phyloP scores from a whole-genome alignment of 2,113 vertebrate species.

The Brachypteracias leptosomus region DNA sequence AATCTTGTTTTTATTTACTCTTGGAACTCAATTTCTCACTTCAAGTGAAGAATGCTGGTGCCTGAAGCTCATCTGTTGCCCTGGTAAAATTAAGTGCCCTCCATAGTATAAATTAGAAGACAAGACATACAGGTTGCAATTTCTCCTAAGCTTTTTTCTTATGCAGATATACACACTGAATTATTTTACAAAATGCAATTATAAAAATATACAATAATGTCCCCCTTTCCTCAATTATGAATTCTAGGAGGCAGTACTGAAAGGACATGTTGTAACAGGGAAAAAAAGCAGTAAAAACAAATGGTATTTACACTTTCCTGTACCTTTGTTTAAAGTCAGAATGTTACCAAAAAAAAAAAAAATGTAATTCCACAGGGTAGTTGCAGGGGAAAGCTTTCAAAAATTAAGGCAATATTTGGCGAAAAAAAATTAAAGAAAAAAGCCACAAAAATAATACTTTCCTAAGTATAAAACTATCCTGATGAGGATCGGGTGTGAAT shows the following conservation, averaged over 20 bases:
- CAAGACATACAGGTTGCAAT: slow-evolving; percentile 61
- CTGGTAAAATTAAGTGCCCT: slow-evolving; percentile 78
- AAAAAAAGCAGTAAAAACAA: not conserved
- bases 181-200: slow-evolving; percentile 12
- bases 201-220: not conserved
- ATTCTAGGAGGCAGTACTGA: not conserved
- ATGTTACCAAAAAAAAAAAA: not conserved
- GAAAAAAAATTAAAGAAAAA: not conserved
- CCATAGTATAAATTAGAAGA: slow-evolving; percentile 72
- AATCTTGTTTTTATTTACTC: slow-evolving; percentile 90
- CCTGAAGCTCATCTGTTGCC: slow-evolving; percentile 79
- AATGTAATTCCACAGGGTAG: not conserved
- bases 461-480: not conserved
- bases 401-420: not conserved
- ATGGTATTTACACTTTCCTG: not conserved
- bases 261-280: not conserved
- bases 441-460: not conserved
- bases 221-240: not conserved
- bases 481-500: not conserved
- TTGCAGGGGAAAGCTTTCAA: not conserved
- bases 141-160: not conserved
- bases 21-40: slow-evolving; percentile 86
- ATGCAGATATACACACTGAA: not conserved
- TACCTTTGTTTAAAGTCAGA: not conserved
- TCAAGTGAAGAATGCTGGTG: slow-evolving; percentile 79